Base-by-base conservation (phyloP, 1,140 invertebrate genomes). In the Paraescarpia echinospica region DNA sequence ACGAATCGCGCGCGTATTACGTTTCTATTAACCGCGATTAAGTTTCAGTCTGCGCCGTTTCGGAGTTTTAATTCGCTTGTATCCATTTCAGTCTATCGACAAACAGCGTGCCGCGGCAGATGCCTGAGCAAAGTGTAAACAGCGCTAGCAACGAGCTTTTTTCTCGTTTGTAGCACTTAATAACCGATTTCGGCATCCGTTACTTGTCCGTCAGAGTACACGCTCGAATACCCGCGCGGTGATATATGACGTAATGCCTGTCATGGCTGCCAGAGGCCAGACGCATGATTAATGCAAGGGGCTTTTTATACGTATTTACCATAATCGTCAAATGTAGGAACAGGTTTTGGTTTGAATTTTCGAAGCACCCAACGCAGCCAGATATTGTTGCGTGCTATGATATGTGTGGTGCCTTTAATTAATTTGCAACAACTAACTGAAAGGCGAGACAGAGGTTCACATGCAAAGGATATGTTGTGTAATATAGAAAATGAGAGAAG, bases 161-260 rank as follows among this genome's bases (percentile, higher is more conserved):
- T 77, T 77, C 59, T 77, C 59, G 59, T 77, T 77, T 31, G 59
- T 77, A 77, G 59, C 59, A 77, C 59, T 77, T 77, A 77, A 77
- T 77, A 77, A 77, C 59, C 59, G 59, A 77, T 77, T 77, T 31
- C 59, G 59, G 59, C 59, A 77, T 77, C 59, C 59, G 59, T 77
- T 77, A 77, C 59, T 77, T 77, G 59, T 77, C 59, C 59, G 59
- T 14, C 59, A 22, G 59, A 18, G 18, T 22, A 12, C 22, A 77
- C 2, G 59, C 59, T 77, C 59, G 59, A 31, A 6, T 77, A 27
- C 8, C 59, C 27, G 9, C 59, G 18, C 18, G 59, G 22, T 31
- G 59, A 77, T 77, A 77, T 77, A 77, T 77, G 59, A 77, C 59
- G 59, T 77, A 77, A 77, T 18, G 59, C 59, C 59, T 77, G 59